Base-by-base conservation (phyloP, 2,113 vertebrate genomes). In the Xiphophorus hellerii region DNA sequence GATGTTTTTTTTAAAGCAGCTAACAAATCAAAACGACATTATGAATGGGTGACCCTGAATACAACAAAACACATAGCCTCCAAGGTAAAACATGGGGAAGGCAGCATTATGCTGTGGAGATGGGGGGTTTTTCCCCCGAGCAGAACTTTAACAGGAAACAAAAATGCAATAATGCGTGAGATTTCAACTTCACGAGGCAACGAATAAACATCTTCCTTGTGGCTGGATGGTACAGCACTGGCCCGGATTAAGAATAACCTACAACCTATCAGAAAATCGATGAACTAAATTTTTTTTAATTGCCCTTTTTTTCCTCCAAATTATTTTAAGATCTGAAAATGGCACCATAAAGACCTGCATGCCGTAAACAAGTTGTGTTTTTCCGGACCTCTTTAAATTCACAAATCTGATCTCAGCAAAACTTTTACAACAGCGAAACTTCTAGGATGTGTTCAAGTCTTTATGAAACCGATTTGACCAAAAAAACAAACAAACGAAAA, bases 341-440 rank as follows among this genome's bases (percentile, higher is more conserved):
- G 42, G 42, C 42, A 17, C 15, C 5, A 17, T 17, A 6, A 5
- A 48, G 44, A 20, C 44, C 15, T 48, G 17, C 5, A 20, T 7
- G 17, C 17, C 44, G 44, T 20, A 20, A 20, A 20, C 44, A 48
- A 48, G 44, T 48, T 17, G 11, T 1, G 27, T 62, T 67, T 17
- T 28, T 28, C 13, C 3, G 9, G 3, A 27, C 76, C 65, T 27
- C 17, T 11, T 71, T 44, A 65, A 78, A 7, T 15, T 28, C 63
- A 28, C 28, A 14, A 69, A 70, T 35, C 8, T 28, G 28, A 1
- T 66, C n/a, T 37, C 31, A 48, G 28, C 58, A 22, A 63, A 83
- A 88, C 76, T 78, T 85, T 31, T 37, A 60, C 29, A 71, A 48
- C 73, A 83, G 69, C 73, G 27, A 64, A 5, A n/a, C 58, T 73